These are phyloP conservation scores for Semnornis frantzii DNA, from an alignment of 2,113 vertebrate genomes.

Conservation along the genomic window DNA sequence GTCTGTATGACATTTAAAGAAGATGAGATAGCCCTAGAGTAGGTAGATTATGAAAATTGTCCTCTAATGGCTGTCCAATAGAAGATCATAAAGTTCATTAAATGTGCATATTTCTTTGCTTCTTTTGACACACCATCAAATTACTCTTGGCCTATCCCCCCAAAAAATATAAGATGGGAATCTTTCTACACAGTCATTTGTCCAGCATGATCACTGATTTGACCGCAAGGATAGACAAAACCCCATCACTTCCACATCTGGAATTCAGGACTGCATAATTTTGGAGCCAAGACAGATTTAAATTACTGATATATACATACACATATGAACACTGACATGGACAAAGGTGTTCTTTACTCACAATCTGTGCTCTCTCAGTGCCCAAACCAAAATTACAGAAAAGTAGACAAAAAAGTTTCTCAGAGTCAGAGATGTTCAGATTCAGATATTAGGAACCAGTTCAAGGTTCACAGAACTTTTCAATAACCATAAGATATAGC, in stretches of 20 bases:
- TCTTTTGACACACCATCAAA: neutral
- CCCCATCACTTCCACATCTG: neutral
- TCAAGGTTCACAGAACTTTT: neutral
- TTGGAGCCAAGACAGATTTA: neutral
- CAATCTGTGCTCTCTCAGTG: neutral
- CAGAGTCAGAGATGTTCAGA: neutral
- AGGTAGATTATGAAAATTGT: neutral
- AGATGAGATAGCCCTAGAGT: neutral
- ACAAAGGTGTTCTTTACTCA: neutral
- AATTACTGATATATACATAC: fast-evolving
- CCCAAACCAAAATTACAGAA: neutral
- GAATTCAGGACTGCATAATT: neutral
- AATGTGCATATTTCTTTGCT: neutral
- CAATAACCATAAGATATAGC: neutral
- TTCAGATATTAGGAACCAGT: neutral
- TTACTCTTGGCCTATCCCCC: neutral
- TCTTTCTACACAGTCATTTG: neutral
- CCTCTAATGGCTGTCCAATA: neutral
- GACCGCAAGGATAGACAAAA: neutral
- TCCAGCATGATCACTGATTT: neutral
- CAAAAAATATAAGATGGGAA: neutral
- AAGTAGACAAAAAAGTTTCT: neutral
- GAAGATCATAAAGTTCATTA: neutral
- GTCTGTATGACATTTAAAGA: constrained; percentile 16
- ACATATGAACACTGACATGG: neutral